Evolutionary conservation across 1,140 invertebrate genomes (phyloP).

Genomic region (Amphibalanus amphitrite): DNA sequence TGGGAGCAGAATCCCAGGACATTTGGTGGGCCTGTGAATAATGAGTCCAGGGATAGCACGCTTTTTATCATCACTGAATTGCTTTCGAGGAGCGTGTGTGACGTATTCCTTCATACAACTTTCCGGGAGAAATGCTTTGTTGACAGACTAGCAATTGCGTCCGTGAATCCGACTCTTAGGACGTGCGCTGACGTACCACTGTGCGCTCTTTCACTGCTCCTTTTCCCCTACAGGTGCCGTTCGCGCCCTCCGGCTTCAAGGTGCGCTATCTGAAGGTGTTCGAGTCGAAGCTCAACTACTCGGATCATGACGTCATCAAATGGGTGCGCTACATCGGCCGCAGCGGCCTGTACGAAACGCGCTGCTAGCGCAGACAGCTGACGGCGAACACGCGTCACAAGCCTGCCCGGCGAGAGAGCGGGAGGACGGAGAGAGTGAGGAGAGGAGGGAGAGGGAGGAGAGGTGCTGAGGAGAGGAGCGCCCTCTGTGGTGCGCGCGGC

Average conservation of each 20-base stretch:
- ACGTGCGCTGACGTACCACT: too few species aligned
- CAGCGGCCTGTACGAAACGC: constrained; percentile 95
- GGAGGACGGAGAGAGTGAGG: background rate
- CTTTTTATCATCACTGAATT: too few species aligned
- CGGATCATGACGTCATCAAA: constrained; percentile 99
- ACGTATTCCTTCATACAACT: too few species aligned
- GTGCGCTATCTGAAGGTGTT: constrained; percentile 99
- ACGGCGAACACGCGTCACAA: background rate
- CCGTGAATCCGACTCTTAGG: too few species aligned
- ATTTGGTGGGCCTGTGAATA: too few species aligned
- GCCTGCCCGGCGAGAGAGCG: background rate
- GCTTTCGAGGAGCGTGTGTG: too few species aligned
- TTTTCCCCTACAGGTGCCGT: constrained; percentile 42
- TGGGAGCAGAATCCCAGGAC: too few species aligned
- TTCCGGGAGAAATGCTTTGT: too few species aligned
- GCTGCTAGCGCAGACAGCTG: constrained; percentile 50
- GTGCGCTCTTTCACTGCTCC: constrained; percentile 5
- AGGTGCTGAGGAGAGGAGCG: too few species aligned
- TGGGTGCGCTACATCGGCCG: constrained; percentile 99
- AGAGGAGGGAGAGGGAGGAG: background rate
- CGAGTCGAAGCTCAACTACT: constrained; percentile 98
- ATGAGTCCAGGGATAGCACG: too few species aligned
- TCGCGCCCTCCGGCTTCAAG: constrained; percentile 96
- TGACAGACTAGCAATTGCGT: too few species aligned
- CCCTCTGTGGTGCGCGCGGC: background rate